These are phyloP conservation scores for Nothobranchius kuhntae DNA, from an alignment of 2,113 vertebrate species.

Conservation along the genomic window DNA sequence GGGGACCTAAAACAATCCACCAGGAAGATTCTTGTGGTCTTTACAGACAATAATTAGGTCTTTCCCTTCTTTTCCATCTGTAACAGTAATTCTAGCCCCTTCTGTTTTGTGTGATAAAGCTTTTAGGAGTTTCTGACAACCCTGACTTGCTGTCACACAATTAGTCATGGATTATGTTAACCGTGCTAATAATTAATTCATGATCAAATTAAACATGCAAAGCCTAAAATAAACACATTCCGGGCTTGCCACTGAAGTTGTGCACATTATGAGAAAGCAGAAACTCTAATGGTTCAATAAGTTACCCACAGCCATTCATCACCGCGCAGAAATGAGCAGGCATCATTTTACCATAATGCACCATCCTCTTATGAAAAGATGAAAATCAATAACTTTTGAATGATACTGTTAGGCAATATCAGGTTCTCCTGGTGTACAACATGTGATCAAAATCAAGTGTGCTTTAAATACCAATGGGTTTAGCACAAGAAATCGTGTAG, in stretches of 20 bases:
- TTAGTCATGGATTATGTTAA: conserved; percentile 14
- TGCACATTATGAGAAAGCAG: conserved; percentile 21
- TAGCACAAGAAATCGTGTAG: conserved; percentile 41
- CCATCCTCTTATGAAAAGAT: conserved; percentile 73
- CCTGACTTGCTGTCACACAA: background rate
- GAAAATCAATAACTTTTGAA: conserved; percentile 75
- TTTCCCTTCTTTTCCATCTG: too few species aligned
- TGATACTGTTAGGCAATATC: conserved; percentile 65
- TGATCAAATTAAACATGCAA: conserved; percentile 20
- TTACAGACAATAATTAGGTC: too few species aligned
- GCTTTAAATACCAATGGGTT: conserved; percentile 58
- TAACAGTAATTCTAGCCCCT: background rate
- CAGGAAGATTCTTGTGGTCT: too few species aligned
- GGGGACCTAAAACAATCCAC: too few species aligned
- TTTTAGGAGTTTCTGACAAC: background rate
- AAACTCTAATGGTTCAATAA: conserved; percentile 41
- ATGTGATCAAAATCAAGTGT: conserved; percentile 66
- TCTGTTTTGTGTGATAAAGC: conserved; percentile 5
- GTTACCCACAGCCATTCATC: conserved; percentile 55
- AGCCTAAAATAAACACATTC: conserved; percentile 45
- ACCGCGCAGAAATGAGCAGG: conserved; percentile 41
- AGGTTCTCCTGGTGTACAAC: conserved; percentile 57
- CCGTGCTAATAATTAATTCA: conserved; percentile 17
- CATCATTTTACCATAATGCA: conserved; percentile 77
- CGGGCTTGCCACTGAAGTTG: conserved; percentile 27